Base-by-base conservation (phyloP, 2,113 vertebrate species). In the Jacana jacana region DNA sequence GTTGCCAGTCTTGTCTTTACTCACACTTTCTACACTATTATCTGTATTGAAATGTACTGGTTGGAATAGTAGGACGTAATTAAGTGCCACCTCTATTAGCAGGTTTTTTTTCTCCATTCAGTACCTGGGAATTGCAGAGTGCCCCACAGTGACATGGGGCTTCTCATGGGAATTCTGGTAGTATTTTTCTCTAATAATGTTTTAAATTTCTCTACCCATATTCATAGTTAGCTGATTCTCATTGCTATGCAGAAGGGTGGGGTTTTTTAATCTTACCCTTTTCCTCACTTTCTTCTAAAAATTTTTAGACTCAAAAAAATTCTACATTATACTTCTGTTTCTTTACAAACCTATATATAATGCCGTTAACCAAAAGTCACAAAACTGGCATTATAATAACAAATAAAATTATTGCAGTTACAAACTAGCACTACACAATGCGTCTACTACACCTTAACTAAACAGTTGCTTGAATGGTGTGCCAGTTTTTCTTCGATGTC, bases 21-120 rank as follows among this genome's bases (percentile, higher is more conserved):
- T 5, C 1, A 0, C 14, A 7, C 12, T 58, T 89, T 37, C 10
- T 37, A 5, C n/a, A 11, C 2, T 40, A 4, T 15, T 51, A 33
- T 19, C 25, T 27, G 11, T 58, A 44, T 4, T 49, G 49, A 77
- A 42, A 10, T 33, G 4, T 58, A 10, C 55, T 81, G 44, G 12
- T 6, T 87, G 60, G 13, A 55, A 58, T 16, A 87, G 37, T 20
- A 75, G 25, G n/a, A 48, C 15, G 10, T 18, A 76, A 46, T 6
- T 51, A 64, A 83, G 7, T 1, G 2, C 8, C 79, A 28, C 27
- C 15, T 54, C 61, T 60, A 9, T 44, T 30, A 60, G 24, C 18
- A 69, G 24, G 28, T 61, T 7, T 66, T 91, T 91, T 70, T 69
- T 81, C 49, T 24, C 28, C 25, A 19, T 88, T 86, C 54, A 33